These are phyloP conservation scores for Thysanoteuthis rhombus DNA, from an alignment of 2,888 invertebrate species.

Conservation along the genomic window DNA sequence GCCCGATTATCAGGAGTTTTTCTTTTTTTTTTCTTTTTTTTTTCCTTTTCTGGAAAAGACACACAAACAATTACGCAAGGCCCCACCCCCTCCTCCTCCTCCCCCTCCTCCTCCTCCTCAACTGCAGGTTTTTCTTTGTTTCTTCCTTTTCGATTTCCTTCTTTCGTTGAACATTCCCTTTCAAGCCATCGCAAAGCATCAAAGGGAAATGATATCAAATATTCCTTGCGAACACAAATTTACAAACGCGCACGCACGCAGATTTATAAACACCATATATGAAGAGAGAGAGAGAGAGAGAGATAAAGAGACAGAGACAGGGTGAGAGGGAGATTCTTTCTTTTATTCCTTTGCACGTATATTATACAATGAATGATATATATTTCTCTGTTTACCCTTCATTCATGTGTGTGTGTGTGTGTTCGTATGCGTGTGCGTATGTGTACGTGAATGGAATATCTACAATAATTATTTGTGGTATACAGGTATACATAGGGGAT, in stretches of 20 bases:
- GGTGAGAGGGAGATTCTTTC: too few relatives aligned
- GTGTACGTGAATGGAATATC: too few relatives aligned
- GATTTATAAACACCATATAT: too few relatives aligned
- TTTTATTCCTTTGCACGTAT: background rate
- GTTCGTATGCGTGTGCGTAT: too few relatives aligned
- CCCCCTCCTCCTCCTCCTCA: accelerated
- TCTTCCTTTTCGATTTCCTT: background rate
- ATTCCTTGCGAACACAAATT: background rate
- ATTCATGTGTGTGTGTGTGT: too few relatives aligned
- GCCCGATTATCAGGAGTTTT: background rate
- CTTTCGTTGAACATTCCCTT: background rate
- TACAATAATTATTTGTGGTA: too few relatives aligned
- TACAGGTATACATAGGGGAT: too few relatives aligned
- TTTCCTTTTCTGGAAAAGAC: background rate
- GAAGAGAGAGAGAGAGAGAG: too few relatives aligned
- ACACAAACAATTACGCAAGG: background rate
- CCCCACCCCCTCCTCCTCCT: background rate
- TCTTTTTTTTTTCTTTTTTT: background rate
- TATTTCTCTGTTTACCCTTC: background rate
- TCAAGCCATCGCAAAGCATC: background rate
- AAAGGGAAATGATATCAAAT: background rate
- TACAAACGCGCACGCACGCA: background rate
- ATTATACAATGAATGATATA: background rate
- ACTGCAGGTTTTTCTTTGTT: background rate
- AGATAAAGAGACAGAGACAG: too few relatives aligned